phyloP scores from a whole-genome alignment of 2,888 invertebrate species.

The Norana najaformis region DNA sequence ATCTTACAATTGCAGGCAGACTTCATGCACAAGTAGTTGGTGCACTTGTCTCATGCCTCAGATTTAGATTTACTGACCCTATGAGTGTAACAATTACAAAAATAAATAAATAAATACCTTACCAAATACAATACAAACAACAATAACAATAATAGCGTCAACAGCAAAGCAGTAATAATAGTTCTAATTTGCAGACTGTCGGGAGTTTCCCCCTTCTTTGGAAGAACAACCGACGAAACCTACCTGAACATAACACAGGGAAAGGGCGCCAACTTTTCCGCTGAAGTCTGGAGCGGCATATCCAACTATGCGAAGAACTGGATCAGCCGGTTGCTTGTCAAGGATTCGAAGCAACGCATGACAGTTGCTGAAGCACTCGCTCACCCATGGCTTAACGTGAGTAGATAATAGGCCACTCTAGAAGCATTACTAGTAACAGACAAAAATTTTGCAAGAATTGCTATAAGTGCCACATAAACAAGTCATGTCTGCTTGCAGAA shows the following conservation, averaged over 20 bases:
- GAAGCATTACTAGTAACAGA: neutral
- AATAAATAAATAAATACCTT: neutral
- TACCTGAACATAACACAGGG: conserved; percentile 49
- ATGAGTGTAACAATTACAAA: too few species aligned
- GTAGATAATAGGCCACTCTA: conserved; percentile 43
- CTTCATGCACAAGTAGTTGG: too few species aligned
- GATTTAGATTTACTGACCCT: too few species aligned
- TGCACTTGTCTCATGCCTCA: too few species aligned
- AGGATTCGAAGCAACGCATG: conserved; percentile 58
- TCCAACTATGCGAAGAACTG: conserved; percentile 59
- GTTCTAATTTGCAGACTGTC: conserved; percentile 51
- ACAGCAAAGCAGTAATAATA: neutral
- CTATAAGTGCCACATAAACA: too few species aligned
- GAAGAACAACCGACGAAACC: conserved; percentile 57
- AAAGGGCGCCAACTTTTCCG: conserved; percentile 55
- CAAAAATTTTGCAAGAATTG: too few species aligned
- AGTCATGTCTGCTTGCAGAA: neutral
- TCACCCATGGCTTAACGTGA: conserved; percentile 64
- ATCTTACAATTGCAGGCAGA: too few species aligned
- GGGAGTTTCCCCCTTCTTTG: conserved; percentile 61
- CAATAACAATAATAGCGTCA: neutral
- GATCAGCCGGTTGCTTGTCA: conserved; percentile 51
- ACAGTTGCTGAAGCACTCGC: conserved; percentile 62
- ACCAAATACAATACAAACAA: neutral
- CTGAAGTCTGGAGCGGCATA: conserved; percentile 56